phyloP scores from a whole-genome alignment of 1,140 invertebrate species.

The Nymphalis io region DNA sequence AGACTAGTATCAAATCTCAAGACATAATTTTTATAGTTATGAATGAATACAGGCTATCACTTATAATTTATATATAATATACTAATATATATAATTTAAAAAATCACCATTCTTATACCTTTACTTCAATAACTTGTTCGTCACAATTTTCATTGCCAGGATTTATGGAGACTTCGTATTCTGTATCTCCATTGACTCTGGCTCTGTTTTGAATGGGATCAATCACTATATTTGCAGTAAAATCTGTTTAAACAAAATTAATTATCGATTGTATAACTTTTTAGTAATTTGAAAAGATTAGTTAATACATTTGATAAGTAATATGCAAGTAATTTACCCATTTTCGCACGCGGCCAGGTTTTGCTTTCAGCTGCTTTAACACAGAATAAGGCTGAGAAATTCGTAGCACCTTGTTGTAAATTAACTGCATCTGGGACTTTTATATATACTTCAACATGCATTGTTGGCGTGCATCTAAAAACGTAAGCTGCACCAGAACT shows the following conservation, averaged over 20 bases:
- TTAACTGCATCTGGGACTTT: conserved; percentile 73
- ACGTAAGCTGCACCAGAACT: conserved; percentile 81
- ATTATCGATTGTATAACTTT: too few species aligned
- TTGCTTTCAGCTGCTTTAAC: conserved; percentile 39
- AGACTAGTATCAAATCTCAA: too few species aligned
- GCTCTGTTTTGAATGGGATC: conserved; percentile 61
- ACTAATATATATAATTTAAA: too few species aligned
- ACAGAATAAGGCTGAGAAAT: conserved; percentile 78
- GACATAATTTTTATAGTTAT: too few species aligned
- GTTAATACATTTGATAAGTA: background rate
- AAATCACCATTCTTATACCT: conserved; percentile 38
- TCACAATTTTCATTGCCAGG: conserved; percentile 57
- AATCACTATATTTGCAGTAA: conserved; percentile 52
- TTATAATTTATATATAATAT: too few species aligned
- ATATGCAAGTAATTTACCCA: conserved; percentile 2
- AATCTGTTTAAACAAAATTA: conserved; percentile 43
- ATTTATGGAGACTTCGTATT: conserved; percentile 44
- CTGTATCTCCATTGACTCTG: conserved; percentile 48
- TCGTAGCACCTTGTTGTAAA: conserved; percentile 75
- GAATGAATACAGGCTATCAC: too few species aligned
- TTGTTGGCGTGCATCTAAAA: conserved; percentile 81
- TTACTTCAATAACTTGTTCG: conserved; percentile 58
- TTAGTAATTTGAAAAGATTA: too few species aligned
- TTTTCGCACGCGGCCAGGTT: conserved; percentile 19
- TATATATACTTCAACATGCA: conserved; percentile 75